Evolutionary conservation across 2,888 invertebrate species (phyloP).

Genomic region (Hypolimnas misippus): DNA sequence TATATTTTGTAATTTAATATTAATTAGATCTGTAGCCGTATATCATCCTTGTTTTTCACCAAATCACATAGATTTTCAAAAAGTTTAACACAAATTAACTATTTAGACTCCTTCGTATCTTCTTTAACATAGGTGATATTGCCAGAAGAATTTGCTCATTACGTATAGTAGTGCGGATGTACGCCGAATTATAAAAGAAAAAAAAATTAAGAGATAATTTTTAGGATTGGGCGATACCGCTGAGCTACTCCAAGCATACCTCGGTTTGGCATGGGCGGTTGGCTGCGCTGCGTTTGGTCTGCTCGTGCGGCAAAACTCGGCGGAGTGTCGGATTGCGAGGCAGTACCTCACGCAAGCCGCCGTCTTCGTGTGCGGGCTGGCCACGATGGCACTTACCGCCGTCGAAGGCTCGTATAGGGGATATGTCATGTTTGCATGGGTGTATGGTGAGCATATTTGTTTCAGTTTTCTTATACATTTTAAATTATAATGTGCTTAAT

Average conservation of each 20-base stretch:
- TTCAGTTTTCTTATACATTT: background rate
- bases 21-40: no score
- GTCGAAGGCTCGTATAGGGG: conserved; percentile 90
- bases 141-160: no score
- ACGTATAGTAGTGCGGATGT: no score
- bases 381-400: conserved; percentile 90
- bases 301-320: conserved; percentile 91
- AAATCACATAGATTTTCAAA: no score
- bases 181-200: no score
- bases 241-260: conserved; percentile 88
- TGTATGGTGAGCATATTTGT: conserved; percentile 85
- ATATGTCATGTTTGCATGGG: conserved; percentile 92
- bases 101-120: no score
- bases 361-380: conserved; percentile 90
- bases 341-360: conserved; percentile 93
- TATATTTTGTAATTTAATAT: no score
- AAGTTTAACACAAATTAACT: no score
- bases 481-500: no score
- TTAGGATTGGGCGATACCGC: conserved; percentile 84
- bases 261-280: conserved; percentile 92
- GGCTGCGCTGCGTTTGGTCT: conserved; percentile 92
- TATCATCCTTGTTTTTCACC: no score
- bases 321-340: conserved; percentile 92
- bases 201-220: conserved; percentile 25
- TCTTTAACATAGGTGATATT: no score